Conservation (phyloP, 2,888 invertebrate species). For the Melanargia galathea region DNA sequence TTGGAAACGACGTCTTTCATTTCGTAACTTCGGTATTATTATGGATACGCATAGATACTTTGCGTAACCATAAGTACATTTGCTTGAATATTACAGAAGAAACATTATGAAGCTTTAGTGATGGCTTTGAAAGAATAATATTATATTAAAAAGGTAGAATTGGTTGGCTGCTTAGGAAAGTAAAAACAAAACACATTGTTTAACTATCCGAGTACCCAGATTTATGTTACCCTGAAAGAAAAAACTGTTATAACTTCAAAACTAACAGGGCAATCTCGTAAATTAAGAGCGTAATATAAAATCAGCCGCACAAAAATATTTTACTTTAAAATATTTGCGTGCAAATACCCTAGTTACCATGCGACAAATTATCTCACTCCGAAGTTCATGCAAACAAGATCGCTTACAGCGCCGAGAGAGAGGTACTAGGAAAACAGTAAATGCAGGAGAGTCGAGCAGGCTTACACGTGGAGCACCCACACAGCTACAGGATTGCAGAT, state of each 20-base stretch:
- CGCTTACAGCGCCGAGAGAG: conserved; percentile 52
- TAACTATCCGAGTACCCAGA: too few relatives aligned
- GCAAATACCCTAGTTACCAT: conserved; percentile 40
- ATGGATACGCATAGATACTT: conserved; percentile 26
- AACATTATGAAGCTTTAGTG: neutral
- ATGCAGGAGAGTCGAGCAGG: conserved; percentile 39
- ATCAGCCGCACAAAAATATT: conserved; percentile 36
- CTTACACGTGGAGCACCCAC: conserved; percentile 60
- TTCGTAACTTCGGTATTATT: conserved; percentile 3
- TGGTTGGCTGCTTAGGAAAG: too few relatives aligned
- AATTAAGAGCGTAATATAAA: conserved; percentile 12
- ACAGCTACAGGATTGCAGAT: conserved; percentile 45
- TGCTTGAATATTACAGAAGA: neutral
- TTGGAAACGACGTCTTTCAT: conserved; percentile 35
- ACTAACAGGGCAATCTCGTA: conserved; percentile 2
- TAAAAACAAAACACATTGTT: too few relatives aligned
- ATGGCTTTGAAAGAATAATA: too few relatives aligned
- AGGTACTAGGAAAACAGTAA: conserved; percentile 48
- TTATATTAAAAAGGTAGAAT: too few relatives aligned
- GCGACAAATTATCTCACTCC: conserved; percentile 45
- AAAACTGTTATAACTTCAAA: neutral
- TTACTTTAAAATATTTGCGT: conserved; percentile 38
- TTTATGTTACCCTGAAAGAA: neutral
- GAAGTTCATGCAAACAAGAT: conserved; percentile 49
- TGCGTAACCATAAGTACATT: neutral